Conservation (phyloP, 2,888 invertebrate species). For the Tricholauxania praeusta region DNA sequence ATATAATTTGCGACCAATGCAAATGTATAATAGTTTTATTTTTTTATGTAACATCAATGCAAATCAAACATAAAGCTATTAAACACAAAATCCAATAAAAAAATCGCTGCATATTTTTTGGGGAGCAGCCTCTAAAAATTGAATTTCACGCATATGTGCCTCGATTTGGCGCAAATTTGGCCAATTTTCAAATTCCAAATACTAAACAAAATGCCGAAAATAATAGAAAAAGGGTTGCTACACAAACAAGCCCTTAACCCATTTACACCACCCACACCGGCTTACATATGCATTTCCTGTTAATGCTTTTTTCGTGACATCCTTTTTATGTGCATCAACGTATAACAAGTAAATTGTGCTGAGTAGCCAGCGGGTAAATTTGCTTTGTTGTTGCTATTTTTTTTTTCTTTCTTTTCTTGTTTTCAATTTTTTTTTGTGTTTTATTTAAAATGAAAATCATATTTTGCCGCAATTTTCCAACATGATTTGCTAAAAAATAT, state of each 20-base stretch:
- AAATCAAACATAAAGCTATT: neutral
- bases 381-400: conserved; percentile 32
- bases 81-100: too few relatives aligned
- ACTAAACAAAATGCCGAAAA: conserved; percentile 19
- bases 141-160: conserved; percentile 67
- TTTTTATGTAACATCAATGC: neutral
- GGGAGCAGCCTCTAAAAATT: conserved; percentile 53
- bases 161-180: conserved; percentile 54
- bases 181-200: conserved; percentile 48
- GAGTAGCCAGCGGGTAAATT: conserved; percentile 49
- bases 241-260: neutral
- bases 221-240: conserved; percentile 42
- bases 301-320: neutral
- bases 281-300: neutral
- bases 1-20: neutral
- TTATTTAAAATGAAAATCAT: conserved; percentile 49
- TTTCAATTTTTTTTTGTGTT: conserved; percentile 28
- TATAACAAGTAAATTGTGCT: conserved; percentile 47
- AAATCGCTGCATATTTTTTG: conserved; percentile 1
- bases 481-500: conserved; percentile 58
- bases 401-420: conserved; percentile 41
- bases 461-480: conserved; percentile 60
- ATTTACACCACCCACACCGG: neutral
- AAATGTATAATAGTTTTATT: neutral
- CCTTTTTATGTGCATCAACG: conserved; percentile 37